A percentile compares a stretch with the other conserved stretches of the same genome.
Conservation (phyloP, 2,113 vertebrate species). For the Lethenteron camtschaticum region DNA sequence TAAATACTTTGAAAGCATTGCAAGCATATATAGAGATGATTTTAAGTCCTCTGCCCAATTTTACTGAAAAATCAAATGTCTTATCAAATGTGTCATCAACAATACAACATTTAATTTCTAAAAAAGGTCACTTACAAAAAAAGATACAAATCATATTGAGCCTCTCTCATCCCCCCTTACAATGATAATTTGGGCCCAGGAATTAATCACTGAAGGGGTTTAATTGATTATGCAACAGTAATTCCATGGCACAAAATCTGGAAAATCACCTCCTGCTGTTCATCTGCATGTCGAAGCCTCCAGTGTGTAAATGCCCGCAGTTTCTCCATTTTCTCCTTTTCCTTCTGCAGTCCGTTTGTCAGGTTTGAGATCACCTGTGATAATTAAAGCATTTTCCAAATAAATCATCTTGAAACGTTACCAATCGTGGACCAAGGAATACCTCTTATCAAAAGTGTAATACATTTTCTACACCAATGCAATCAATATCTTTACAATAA, state of each 20-base stretch:
- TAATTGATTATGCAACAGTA: background rate
- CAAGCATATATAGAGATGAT: no score
- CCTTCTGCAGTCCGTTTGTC: slow-evolving; percentile 41
- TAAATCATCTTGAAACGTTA: no score
- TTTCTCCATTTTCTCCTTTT: slow-evolving; percentile 51
- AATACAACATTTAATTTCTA: background rate
- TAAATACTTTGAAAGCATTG: no score
- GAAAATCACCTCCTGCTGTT: slow-evolving; percentile 45
- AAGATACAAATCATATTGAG: background rate
- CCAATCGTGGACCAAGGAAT: no score
- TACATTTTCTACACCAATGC: no score
- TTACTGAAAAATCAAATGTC: no score
- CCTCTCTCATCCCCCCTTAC: background rate
- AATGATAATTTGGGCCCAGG: background rate
- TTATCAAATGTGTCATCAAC: no score
- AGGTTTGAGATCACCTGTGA: slow-evolving; percentile 57
- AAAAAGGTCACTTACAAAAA: background rate
- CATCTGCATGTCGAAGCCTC: slow-evolving; percentile 38
- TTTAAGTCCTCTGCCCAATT: no score
- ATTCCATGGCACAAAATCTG: slow-evolving; percentile 7
- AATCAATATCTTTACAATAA: no score
- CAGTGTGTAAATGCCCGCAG: slow-evolving; percentile 57
- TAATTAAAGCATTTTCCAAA: slow-evolving; percentile 12
- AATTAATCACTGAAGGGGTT: no score
- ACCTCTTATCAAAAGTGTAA: no score